phyloP scores from a whole-genome alignment of 35 echinoderm and acorn worm species.

The Anneissia japonica region DNA sequence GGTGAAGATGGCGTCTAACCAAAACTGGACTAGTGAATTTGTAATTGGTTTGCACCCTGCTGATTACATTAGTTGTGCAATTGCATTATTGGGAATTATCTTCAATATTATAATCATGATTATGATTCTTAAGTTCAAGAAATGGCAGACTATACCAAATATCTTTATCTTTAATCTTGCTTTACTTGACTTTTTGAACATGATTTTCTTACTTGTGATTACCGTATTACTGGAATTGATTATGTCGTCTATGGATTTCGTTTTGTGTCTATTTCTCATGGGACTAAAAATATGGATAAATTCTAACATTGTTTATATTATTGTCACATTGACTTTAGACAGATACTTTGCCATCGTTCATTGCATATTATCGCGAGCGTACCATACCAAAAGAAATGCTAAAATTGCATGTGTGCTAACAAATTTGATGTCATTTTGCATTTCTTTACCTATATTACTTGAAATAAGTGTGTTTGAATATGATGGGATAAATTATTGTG shows the following conservation, averaged over 20 bases:
- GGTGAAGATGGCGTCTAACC: no score
- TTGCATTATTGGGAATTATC: not conserved
- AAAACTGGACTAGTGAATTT: no score
- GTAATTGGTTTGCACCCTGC: no score
- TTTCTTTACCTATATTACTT: not conserved
- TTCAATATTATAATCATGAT: not conserved
- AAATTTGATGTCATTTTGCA: not conserved
- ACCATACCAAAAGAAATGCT: not conserved
- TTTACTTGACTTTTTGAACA: not conserved
- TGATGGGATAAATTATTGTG: not conserved
- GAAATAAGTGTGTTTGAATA: not conserved
- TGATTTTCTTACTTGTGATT: not conserved
- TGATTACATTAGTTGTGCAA: no score
- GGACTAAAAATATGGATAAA: not conserved
- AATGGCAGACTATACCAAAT: not conserved
- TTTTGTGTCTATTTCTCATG: not conserved
- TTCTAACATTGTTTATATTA: not conserved
- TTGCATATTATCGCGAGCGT: not conserved
- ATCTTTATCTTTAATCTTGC: not conserved
- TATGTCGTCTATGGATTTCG: no score
- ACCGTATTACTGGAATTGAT: no score
- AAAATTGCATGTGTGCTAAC: not conserved
- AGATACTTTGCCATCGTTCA: not conserved
- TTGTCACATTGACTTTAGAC: not conserved
- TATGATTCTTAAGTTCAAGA: not conserved